These are phyloP conservation scores for Dryadula phaetusa DNA, from an alignment of 2,888 invertebrate species.

Conservation along the genomic window DNA sequence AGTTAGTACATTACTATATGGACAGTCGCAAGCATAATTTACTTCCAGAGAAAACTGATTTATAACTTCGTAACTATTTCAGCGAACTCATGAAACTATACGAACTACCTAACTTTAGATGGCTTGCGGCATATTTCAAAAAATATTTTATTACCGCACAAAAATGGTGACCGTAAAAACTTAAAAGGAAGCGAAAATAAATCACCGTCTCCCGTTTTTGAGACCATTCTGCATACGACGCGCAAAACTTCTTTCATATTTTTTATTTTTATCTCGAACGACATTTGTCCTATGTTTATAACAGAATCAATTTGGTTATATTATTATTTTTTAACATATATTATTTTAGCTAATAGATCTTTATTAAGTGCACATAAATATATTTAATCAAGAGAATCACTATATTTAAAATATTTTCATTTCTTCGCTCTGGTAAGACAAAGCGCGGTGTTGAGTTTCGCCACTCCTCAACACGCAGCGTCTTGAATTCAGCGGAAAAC, in stretches of 20 bases:
- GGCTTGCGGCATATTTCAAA: constrained; percentile 28
- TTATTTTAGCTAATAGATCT: too few relatives aligned
- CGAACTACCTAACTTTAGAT: background rate
- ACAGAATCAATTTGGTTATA: constrained; percentile 55
- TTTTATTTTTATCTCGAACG: constrained; percentile 49
- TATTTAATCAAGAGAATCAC: too few relatives aligned
- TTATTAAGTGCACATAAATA: too few relatives aligned
- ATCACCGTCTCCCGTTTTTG: constrained; percentile 49
- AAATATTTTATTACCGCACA: constrained; percentile 35
- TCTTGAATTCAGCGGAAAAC: too few relatives aligned
- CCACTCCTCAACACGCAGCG: too few relatives aligned
- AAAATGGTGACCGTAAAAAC: constrained; percentile 41
- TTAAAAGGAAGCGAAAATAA: constrained; percentile 51
- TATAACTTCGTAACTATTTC: constrained; percentile 19
- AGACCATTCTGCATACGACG: constrained; percentile 26
- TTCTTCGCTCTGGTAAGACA: too few relatives aligned
- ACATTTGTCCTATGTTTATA: constrained; percentile 63
- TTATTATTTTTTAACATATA: too few relatives aligned
- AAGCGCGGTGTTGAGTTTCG: too few relatives aligned
- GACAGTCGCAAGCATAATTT: background rate
- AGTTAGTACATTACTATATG: background rate
- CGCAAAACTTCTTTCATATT: constrained; percentile 38
- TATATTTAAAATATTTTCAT: too few relatives aligned
- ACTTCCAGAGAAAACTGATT: constrained; percentile 10
- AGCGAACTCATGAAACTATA: constrained; percentile 24